Evolutionary conservation across 2,797 vertebrate genomes (phyloP).

Genomic region (Octomys mimax): DNA sequence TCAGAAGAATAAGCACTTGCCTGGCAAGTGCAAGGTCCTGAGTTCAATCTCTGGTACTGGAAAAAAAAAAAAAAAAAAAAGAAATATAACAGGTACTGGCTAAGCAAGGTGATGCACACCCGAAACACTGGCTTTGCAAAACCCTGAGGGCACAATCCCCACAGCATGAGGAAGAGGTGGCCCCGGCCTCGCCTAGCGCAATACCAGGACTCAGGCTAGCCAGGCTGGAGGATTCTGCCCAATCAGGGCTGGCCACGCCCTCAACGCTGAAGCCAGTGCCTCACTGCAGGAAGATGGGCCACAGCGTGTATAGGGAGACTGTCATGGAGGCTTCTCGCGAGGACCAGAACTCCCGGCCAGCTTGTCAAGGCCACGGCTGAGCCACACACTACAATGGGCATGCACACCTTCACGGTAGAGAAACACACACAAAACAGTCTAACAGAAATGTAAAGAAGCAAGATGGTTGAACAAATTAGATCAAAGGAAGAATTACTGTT

Average conservation of each 20-base stretch:
- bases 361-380: fast-evolving
- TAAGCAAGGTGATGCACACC: background rate
- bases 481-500: background rate
- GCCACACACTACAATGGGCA: background rate
- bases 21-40: no score
- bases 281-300: background rate
- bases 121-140: background rate
- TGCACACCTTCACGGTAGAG: background rate
- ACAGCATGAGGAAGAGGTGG: background rate
- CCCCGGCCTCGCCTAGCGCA: no score
- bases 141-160: background rate
- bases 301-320: fast-evolving
- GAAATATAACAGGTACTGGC: background rate
- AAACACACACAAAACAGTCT: background rate
- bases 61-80: no score
- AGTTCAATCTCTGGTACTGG: no score
- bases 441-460: background rate
- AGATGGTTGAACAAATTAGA: background rate
- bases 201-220: fast-evolving
- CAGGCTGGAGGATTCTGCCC: background rate
- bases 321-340: background rate
- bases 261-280: background rate
- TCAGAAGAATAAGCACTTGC: no score
- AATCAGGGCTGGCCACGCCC: background rate
- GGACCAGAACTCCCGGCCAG: background rate